These are phyloP conservation scores for Apis dorsata DNA, from an alignment of 1,140 invertebrate species.

Conservation along the genomic window DNA sequence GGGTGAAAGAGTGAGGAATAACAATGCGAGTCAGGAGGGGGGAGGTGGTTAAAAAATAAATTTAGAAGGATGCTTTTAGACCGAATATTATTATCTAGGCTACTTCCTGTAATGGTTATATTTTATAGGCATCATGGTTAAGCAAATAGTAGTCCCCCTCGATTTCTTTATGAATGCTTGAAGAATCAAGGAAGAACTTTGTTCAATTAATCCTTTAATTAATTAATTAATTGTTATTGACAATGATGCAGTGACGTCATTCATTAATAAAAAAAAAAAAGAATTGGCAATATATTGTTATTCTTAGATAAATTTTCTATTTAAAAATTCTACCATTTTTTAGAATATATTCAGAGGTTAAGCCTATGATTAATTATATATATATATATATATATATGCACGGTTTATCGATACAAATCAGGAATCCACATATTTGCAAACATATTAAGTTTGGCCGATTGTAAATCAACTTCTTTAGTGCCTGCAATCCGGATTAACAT, in stretches of 20 bases:
- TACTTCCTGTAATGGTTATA: background rate
- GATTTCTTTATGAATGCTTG: conserved; percentile 4
- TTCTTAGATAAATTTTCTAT: background rate
- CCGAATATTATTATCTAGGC: conserved; percentile 17
- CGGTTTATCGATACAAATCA: background rate
- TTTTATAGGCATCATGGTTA: too few relatives aligned
- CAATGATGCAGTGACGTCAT: too few relatives aligned
- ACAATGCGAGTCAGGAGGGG: background rate
- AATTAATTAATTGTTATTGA: too few relatives aligned
- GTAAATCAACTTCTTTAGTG: background rate
- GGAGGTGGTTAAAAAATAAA: background rate
- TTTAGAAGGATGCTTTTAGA: conserved; percentile 26
- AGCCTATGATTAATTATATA: background rate
- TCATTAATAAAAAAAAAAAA: too few relatives aligned
- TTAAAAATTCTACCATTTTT: background rate
- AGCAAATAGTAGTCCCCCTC: too few relatives aligned
- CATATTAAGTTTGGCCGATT: background rate
- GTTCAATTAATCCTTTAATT: too few relatives aligned
- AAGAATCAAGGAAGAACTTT: background rate
- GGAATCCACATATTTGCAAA: background rate
- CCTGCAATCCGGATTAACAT: background rate
- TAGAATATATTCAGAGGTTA: background rate
- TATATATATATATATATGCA: too few relatives aligned
- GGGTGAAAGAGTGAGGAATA: background rate
- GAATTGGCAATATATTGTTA: too few relatives aligned